Conservation (phyloP, 2,113 vertebrate genomes). For the Trochalopteron elliotii region DNA sequence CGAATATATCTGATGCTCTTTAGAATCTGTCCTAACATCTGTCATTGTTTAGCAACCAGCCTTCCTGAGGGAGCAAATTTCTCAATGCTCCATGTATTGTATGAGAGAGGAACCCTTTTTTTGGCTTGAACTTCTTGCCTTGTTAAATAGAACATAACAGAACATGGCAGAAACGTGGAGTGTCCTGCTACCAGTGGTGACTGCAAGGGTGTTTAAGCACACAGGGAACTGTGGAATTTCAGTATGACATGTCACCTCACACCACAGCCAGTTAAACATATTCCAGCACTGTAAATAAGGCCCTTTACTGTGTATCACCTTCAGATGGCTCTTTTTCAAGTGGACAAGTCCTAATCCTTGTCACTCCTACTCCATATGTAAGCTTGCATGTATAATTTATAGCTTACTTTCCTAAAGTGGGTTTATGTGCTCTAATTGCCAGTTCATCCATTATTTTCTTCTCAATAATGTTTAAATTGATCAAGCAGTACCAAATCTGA, state of each 20-base stretch:
- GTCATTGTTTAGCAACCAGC: not conserved
- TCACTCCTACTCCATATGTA: not conserved
- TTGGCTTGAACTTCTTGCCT: not conserved
- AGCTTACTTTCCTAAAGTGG: not conserved
- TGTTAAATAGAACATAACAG: accelerated
- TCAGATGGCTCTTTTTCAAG: not conserved
- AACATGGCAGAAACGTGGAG: not conserved
- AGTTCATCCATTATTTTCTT: not conserved
- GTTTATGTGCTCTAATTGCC: not conserved
- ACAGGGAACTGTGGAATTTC: accelerated
- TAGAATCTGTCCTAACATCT: not conserved
- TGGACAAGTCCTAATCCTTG: not conserved
- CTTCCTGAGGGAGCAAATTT: not conserved
- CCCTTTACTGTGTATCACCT: not conserved
- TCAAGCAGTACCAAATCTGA: not conserved
- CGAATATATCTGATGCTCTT: not conserved
- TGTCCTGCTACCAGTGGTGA: not conserved
- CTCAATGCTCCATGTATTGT: not conserved
- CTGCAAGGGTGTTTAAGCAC: not conserved
- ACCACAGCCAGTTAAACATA: not conserved
- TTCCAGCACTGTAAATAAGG: not conserved
- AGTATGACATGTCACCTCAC: accelerated
- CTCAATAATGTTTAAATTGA: not conserved
- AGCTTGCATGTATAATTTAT: not conserved
- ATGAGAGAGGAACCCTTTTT: not conserved